These are phyloP conservation scores for Lophotriccus pileatus DNA, from an alignment of 2,797 vertebrate genomes.

Conservation along the genomic window DNA sequence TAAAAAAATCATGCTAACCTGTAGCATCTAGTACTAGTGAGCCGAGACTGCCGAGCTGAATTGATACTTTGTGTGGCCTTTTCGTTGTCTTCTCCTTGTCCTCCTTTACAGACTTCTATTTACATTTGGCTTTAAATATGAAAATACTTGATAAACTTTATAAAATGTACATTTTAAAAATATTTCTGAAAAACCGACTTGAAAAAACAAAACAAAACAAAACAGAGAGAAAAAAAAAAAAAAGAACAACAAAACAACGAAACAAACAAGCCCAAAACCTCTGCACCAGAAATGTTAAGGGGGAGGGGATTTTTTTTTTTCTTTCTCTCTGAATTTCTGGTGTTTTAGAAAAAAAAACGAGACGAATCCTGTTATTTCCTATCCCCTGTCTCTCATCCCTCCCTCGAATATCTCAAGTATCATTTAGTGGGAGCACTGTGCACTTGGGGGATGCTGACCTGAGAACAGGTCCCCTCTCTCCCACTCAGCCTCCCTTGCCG, in stretches of 20 bases:
- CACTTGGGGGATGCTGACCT: not conserved
- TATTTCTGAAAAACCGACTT: constrained; percentile 75
- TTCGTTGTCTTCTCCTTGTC: constrained; percentile 66
- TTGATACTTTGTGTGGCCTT: constrained; percentile 69
- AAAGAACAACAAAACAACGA: not conserved
- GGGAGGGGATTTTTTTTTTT: not conserved
- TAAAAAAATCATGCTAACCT: constrained; percentile 80
- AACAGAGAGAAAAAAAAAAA: not conserved
- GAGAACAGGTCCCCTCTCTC: not conserved
- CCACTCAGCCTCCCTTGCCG: not conserved
- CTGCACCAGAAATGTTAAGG: constrained; percentile 75
- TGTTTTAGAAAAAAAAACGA: not conserved
- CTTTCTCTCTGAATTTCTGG: constrained; percentile 16
- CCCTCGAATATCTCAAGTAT: constrained; percentile 54
- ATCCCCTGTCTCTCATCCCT: not conserved
- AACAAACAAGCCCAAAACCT: constrained; percentile 58
- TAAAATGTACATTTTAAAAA: constrained; percentile 84
- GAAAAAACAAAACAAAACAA: constrained; percentile 56
- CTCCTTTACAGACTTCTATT: constrained; percentile 78
- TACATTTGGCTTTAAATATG: constrained; percentile 92
- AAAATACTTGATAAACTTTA: constrained; percentile 85
- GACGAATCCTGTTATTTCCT: constrained; percentile 4
- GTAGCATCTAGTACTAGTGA: constrained; percentile 79
- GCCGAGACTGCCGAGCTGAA: constrained; percentile 67
- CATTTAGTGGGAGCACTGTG: constrained; percentile 34